Evolutionary conservation across 1,140 invertebrate species (phyloP).

Genomic region (Hesperophylax magnus): DNA sequence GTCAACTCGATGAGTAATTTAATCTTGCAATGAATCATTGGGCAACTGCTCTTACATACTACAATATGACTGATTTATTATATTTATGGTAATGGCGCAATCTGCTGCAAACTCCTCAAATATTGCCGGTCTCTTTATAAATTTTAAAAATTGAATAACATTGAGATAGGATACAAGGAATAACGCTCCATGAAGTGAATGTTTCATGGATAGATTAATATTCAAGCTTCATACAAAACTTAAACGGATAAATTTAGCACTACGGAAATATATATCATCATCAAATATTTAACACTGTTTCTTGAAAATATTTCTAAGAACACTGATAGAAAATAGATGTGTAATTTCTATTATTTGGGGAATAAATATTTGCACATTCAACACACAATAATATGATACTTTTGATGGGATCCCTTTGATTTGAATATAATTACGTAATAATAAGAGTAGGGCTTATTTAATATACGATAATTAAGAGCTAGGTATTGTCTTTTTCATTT

Average conservation of each 20-base stretch:
- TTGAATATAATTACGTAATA: constrained; percentile 46
- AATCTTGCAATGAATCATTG: too few species aligned
- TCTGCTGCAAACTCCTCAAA: too few species aligned
- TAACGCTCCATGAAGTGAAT: not conserved
- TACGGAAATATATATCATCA: constrained; percentile 21
- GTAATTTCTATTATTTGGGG: constrained; percentile 24
- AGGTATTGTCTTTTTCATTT: constrained; percentile 57
- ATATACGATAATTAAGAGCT: constrained; percentile 47
- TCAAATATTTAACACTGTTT: constrained; percentile 42
- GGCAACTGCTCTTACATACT: too few species aligned
- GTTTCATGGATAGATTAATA: not conserved
- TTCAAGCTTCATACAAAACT: constrained; percentile 15
- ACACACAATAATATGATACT: not conserved
- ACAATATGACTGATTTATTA: too few species aligned
- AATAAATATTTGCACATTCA: constrained; percentile 39
- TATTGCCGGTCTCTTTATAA: not conserved
- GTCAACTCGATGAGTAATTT: too few species aligned
- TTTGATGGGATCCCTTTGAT: not conserved
- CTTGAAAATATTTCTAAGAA: constrained; percentile 39
- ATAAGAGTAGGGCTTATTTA: constrained; percentile 52
- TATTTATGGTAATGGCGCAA: too few species aligned
- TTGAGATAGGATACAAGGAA: constrained; percentile 19
- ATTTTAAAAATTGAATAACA: not conserved
- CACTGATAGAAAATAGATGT: constrained; percentile 42
- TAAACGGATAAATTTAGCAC: constrained; percentile 13